Conservation (phyloP, 2,888 invertebrate species). For the Pycnomerus fuliginosus region DNA sequence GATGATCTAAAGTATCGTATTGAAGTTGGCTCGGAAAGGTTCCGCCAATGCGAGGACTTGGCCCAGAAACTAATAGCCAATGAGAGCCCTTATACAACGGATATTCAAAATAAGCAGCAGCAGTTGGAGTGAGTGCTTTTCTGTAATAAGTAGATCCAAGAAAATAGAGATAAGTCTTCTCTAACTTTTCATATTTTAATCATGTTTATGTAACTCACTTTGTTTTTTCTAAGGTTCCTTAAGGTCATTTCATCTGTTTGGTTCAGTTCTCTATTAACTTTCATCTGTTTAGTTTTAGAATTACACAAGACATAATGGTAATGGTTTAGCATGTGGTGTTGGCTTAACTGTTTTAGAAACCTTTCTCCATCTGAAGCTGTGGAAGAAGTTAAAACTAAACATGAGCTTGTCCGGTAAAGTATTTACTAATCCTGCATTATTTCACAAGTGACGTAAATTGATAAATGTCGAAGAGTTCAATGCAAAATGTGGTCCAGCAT, state of each 20-base stretch:
- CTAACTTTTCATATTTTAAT: too few relatives aligned
- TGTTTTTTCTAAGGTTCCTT: too few relatives aligned
- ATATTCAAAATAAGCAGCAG: slow-evolving; percentile 83
- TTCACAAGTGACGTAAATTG: neutral
- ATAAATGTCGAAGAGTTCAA: neutral
- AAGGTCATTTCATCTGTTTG: too few relatives aligned
- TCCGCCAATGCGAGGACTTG: slow-evolving; percentile 85
- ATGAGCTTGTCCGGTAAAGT: slow-evolving; percentile 54
- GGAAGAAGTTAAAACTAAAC: slow-evolving; percentile 55
- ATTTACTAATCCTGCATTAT: slow-evolving; percentile 7
- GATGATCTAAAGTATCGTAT: slow-evolving; percentile 90
- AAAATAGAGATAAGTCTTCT: too few relatives aligned
- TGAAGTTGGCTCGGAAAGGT: slow-evolving; percentile 86
- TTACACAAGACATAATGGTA: too few relatives aligned
- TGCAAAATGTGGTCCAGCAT: neutral
- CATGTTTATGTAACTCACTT: too few relatives aligned
- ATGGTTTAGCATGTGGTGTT: slow-evolving; percentile 38
- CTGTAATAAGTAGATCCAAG: too few relatives aligned
- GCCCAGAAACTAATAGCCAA: slow-evolving; percentile 85
- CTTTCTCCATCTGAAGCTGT: slow-evolving; percentile 52
- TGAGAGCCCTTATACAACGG: slow-evolving; percentile 81
- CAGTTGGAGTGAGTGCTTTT: slow-evolving; percentile 70
- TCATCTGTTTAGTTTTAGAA: slow-evolving; percentile 1
- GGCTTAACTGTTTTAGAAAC: slow-evolving; percentile 49
- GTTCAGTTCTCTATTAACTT: slow-evolving; percentile 3